Evolutionary conservation across 2,113 vertebrate genomes (phyloP).

Genomic region (Sterrhoptilus dennistouni): DNA sequence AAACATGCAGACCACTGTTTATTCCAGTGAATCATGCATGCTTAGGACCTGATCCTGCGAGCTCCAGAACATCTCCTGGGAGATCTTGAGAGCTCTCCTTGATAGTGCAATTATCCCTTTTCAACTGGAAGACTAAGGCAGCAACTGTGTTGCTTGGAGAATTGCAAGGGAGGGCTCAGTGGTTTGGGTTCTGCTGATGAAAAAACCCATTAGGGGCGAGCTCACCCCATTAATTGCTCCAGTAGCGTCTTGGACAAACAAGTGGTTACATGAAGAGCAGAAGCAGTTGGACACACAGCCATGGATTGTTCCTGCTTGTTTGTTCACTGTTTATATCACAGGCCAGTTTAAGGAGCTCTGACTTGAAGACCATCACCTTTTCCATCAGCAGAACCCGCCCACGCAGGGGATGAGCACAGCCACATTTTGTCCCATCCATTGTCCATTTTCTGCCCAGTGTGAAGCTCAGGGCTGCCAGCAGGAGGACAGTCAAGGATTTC

Average conservation of each 20-base stretch:
- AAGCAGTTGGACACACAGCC: not conserved
- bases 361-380: not conserved
- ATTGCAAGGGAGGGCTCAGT: not conserved
- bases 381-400: not conserved
- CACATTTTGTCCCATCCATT: not conserved
- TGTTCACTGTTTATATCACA: not conserved
- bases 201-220: not conserved
- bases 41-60: not conserved
- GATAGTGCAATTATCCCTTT: conserved; percentile 31
- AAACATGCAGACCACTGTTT: conserved; percentile 27
- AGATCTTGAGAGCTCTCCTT: conserved; percentile 16
- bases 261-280: not conserved
- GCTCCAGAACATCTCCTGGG: conserved; percentile 43
- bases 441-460: not conserved
- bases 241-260: not conserved
- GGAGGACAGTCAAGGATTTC: not conserved
- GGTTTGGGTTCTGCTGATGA: conserved; percentile 24
- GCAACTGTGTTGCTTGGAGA: not conserved
- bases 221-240: not conserved
- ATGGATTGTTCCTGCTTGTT: not conserved
- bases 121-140: not conserved
- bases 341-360: not conserved
- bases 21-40: conserved; percentile 19
- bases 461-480: not conserved
- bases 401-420: fast-evolving